Evolutionary conservation across 2,888 invertebrate genomes (phyloP).

Genomic region (Stenotaenia linearis): DNA sequence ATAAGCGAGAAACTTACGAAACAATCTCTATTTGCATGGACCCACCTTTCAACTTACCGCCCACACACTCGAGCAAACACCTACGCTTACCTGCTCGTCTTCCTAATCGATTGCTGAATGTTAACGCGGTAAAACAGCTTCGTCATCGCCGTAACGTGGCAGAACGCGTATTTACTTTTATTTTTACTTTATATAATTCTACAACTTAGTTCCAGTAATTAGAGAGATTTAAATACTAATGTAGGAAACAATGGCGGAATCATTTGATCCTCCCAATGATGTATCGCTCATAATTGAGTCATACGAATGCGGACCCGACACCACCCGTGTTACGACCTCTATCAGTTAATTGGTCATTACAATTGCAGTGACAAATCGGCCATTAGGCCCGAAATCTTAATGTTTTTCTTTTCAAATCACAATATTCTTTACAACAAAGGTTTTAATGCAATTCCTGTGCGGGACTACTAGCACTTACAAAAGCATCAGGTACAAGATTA

Average conservation of each 20-base stretch:
- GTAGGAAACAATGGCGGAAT: not conserved
- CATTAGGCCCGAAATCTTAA: not conserved
- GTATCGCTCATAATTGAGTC: not conserved
- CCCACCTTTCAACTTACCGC: not conserved
- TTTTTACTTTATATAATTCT: no score
- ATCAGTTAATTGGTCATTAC: not conserved
- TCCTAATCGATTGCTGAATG: not conserved
- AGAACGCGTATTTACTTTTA: no score
- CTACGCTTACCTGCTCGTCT: not conserved
- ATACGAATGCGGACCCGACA: not conserved
- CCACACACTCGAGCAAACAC: not conserved
- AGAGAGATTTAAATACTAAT: no score
- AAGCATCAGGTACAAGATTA: not conserved
- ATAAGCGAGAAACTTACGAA: no score
- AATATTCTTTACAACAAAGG: not conserved
- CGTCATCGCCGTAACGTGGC: not conserved
- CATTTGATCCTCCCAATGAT: not conserved
- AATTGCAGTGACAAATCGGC: not conserved
- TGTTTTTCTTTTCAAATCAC: not conserved
- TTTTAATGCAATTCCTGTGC: not conserved
- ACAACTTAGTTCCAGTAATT: no score
- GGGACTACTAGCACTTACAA: not conserved
- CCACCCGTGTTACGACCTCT: slow-evolving; percentile 11
- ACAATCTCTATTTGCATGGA: no score
- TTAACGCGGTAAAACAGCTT: not conserved